Conservation (phyloP, 2,888 invertebrate genomes). For the Meta bourneti region DNA sequence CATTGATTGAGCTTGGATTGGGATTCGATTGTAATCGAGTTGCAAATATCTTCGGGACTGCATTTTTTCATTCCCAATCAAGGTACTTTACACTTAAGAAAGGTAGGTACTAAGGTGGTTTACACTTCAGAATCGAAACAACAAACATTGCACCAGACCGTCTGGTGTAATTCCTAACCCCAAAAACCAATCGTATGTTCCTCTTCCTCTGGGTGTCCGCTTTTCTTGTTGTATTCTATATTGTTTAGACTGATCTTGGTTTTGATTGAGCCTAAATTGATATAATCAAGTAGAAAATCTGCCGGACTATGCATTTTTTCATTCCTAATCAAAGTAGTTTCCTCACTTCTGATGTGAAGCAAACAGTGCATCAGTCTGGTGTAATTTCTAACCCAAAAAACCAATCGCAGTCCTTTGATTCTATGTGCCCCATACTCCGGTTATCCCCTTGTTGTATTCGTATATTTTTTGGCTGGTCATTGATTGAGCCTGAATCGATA, state of each 20-base stretch:
- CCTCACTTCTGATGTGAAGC: not conserved
- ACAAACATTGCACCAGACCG: too few relatives aligned
- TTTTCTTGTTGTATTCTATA: too few relatives aligned
- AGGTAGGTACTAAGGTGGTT: too few relatives aligned
- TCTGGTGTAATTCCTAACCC: too few relatives aligned
- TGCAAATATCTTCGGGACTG: not conserved
- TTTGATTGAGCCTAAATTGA: not conserved
- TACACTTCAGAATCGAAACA: not conserved
- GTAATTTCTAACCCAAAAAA: too few relatives aligned
- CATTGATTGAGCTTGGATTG: not conserved
- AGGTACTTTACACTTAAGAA: not conserved
- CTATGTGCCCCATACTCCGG: too few relatives aligned
- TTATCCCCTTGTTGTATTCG: too few relatives aligned
- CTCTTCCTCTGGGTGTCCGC: too few relatives aligned
- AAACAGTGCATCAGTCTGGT: too few relatives aligned
- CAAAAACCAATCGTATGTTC: too few relatives aligned
- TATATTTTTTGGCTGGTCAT: too few relatives aligned
- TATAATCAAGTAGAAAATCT: not conserved
- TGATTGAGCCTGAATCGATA: not conserved
- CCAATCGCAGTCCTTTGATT: too few relatives aligned
- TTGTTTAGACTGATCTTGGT: not conserved
- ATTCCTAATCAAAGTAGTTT: not conserved
- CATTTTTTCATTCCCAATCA: not conserved
- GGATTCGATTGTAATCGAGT: not conserved
- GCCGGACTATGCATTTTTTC: not conserved